Percentiles rank a stretch among this genome's conserved stretches.
Evolutionary conservation across 2,797 vertebrate genomes (phyloP).

Genomic region (Kryptolebias ocellatus): DNA sequence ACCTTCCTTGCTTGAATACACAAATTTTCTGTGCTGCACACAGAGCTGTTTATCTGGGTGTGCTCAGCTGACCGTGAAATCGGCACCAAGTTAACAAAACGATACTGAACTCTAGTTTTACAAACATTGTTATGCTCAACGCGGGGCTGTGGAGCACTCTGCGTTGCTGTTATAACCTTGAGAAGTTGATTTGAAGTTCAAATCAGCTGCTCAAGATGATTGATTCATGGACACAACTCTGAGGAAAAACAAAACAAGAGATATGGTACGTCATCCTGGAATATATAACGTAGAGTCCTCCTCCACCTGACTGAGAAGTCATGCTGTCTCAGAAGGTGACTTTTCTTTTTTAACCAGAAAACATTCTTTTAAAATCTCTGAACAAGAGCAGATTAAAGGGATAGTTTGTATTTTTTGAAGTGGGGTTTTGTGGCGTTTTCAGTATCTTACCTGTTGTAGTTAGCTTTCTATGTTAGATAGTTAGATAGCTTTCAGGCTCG

Average conservation of each 20-base stretch:
- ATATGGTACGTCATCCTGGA: neutral
- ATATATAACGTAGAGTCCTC: neutral
- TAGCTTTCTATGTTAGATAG: no score
- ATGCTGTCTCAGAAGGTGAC: no score
- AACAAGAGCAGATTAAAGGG: no score
- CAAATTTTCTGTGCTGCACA: slow-evolving; percentile 16
- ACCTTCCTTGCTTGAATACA: slow-evolving; percentile 16
- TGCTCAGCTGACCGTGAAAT: slow-evolving; percentile 19
- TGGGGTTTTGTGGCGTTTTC: no score
- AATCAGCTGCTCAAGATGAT: neutral
- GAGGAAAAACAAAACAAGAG: neutral
- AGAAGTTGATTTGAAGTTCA: slow-evolving; percentile 10
- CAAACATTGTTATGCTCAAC: slow-evolving; percentile 4
- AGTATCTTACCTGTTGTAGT: no score
- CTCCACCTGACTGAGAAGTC: neutral
- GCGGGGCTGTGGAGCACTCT: neutral
- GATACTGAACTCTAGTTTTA: slow-evolving; percentile 2
- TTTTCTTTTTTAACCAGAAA: no score
- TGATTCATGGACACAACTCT: slow-evolving; percentile 1
- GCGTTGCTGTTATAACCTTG: slow-evolving; percentile 4
- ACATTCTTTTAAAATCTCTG: no score
- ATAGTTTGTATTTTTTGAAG: no score
- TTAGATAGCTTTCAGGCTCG: no score
- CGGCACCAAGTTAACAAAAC: slow-evolving; percentile 11
- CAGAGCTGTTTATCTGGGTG: slow-evolving; percentile 11